These are phyloP conservation scores for Coilia nasus DNA, from an alignment of 2,797 vertebrate genomes.

Conservation along the genomic window DNA sequence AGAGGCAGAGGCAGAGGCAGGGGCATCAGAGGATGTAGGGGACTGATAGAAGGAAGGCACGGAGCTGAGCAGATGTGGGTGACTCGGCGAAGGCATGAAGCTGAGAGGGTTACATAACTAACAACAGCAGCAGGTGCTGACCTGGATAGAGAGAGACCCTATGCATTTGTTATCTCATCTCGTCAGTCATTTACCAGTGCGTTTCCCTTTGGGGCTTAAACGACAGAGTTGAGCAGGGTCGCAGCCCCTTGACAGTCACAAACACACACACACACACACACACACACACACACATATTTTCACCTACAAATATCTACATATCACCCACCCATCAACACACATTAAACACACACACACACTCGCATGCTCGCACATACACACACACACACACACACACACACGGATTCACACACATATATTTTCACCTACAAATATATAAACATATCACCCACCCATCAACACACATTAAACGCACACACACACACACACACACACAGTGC, in stretches of 20 bases:
- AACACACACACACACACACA: background rate
- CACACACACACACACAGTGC: constrained; percentile 22
- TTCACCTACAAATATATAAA: background rate
- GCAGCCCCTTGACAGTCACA: background rate
- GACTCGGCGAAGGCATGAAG: constrained; percentile 20
- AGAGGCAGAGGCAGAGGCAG: background rate
- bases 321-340: background rate
- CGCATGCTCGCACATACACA: background rate
- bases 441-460: background rate
- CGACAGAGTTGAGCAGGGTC: constrained; percentile 36
- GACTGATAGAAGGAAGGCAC: constrained; percentile 30
- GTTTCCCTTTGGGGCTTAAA: constrained; percentile 27
- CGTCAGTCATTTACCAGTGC: constrained; percentile 20
- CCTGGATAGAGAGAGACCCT: constrained; percentile 29
- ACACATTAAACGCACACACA: constrained; percentile 18
- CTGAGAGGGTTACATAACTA: constrained; percentile 45
- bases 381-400: constrained; percentile 23
- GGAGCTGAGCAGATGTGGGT: constrained; percentile 16
- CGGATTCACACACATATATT: background rate
- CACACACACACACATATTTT: background rate
- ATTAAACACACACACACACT: background rate
- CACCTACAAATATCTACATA: constrained; percentile 8
- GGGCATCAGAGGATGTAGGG: background rate
- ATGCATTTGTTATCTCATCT: constrained; percentile 45
- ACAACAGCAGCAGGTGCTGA: constrained; percentile 22